phyloP scores from a whole-genome alignment of 2,888 invertebrate species.

The Dasypogon diadema region DNA sequence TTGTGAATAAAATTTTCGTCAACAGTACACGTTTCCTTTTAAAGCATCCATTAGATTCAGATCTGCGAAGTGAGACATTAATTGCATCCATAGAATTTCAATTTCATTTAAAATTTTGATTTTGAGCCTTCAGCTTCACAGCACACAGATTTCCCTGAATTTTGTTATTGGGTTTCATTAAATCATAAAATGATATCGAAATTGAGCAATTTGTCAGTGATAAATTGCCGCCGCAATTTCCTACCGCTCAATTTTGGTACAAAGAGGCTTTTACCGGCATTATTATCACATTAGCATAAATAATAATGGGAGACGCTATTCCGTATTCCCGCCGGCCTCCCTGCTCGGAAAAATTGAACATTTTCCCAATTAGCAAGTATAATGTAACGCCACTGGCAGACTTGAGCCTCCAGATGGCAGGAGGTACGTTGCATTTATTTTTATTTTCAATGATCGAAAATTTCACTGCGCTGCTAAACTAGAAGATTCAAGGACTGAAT shows the following conservation, averaged over 20 bases:
- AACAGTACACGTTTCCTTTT: too few relatives aligned
- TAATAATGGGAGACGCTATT: conserved; percentile 7
- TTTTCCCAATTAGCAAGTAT: conserved; percentile 35
- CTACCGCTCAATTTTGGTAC: neutral
- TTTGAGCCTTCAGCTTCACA: too few relatives aligned
- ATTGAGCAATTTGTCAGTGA: too few relatives aligned
- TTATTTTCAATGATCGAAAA: conserved; percentile 30
- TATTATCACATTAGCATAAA: conserved; percentile 34
- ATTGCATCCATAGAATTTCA: too few relatives aligned
- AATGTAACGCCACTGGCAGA: neutral
- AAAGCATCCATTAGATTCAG: too few relatives aligned
- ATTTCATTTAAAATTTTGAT: too few relatives aligned
- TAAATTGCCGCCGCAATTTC: too few relatives aligned
- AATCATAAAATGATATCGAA: too few relatives aligned
- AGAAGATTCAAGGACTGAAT: neutral
- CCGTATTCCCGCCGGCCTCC: neutral
- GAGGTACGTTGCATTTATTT: neutral
- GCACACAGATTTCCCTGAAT: too few relatives aligned
- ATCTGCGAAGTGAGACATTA: too few relatives aligned
- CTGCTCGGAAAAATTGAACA: neutral
- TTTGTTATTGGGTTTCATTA: too few relatives aligned
- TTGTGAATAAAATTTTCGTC: too few relatives aligned
- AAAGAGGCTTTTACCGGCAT: conserved; percentile 5
- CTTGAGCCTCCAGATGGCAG: neutral
- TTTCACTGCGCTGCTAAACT: conserved; percentile 8